A percentile compares a stretch with the other conserved stretches of the same genome.
Conservation (phyloP, 1,140 invertebrate genomes). For the Dysdera silvatica region DNA sequence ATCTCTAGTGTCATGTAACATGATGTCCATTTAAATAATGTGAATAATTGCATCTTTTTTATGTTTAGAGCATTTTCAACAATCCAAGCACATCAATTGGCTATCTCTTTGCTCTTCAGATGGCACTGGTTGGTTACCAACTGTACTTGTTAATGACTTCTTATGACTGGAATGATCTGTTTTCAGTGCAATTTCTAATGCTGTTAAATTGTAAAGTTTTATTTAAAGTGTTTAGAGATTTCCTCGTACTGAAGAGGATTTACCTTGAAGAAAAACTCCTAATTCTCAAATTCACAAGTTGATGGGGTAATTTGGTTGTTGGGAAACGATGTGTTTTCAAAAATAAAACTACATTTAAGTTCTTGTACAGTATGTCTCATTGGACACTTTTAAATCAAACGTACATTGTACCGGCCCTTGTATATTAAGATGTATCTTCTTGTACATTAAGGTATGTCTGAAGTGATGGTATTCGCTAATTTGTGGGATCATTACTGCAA, state of each 20-base stretch:
- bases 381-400: no score
- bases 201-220: conserved; percentile 86
- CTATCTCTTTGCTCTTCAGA: conserved; percentile 62
- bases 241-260: conserved; percentile 21
- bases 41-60: conserved; percentile 32
- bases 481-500: no score
- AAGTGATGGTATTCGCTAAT: no score
- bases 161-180: conserved; percentile 81
- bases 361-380: no score
- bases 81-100: conserved; percentile 75
- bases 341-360: no score
- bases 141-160: conserved; percentile 66
- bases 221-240: conserved; percentile 46
- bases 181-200: conserved; percentile 73
- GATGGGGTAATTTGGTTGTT: no score
- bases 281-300: conserved; percentile 11
- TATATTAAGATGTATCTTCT: no score
- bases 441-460: no score
- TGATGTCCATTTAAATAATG: neutral
- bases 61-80: conserved; percentile 55
- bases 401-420: no score
- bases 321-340: no score
- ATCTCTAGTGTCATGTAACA: neutral
- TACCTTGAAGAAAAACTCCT: conserved; percentile 22
- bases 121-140: conserved; percentile 64